Percentiles rank a stretch among this genome's conserved stretches.
These are phyloP conservation scores for Entomobrya proxima DNA, from an alignment of 2,888 invertebrate species.

Conservation along the genomic window DNA sequence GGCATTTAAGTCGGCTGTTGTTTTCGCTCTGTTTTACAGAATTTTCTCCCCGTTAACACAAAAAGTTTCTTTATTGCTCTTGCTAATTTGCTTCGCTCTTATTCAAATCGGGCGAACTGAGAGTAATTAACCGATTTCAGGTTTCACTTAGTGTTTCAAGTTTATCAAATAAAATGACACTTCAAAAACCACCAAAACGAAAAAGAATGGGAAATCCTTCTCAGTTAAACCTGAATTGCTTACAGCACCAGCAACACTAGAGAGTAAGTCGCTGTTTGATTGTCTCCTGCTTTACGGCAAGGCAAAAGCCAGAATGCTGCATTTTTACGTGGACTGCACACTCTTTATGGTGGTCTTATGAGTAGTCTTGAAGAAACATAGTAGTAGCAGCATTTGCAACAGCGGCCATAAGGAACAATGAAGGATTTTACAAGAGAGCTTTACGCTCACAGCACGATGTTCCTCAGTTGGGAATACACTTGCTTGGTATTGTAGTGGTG, in stretches of 20 bases:
- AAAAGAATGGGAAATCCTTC: not conserved
- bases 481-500: not conserved
- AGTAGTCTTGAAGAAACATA: not conserved
- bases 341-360: not conserved
- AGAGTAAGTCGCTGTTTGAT: slow-evolving; percentile 7
- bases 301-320: slow-evolving; percentile 14
- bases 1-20: slow-evolving; percentile 40
- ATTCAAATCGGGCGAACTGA: not conserved
- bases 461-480: too few species aligned
- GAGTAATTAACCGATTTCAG: too few species aligned
- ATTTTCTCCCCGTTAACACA: not conserved
- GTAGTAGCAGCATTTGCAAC: too few species aligned
- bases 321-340: not conserved
- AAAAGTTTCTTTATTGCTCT: not conserved
- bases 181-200: too few species aligned
- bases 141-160: too few species aligned
- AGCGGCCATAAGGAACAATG: not conserved
- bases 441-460: too few species aligned
- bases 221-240: not conserved
- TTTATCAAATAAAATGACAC: too few species aligned
- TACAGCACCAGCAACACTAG: not conserved
- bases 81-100: not conserved
- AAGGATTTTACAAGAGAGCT: not conserved
- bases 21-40: not conserved
- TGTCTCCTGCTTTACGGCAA: not conserved